Evolutionary conservation across 2,888 invertebrate species (phyloP), one percentile per base, ranked within the genome.

Genomic region (Kuschelorhynchus macadamiae): DNA sequence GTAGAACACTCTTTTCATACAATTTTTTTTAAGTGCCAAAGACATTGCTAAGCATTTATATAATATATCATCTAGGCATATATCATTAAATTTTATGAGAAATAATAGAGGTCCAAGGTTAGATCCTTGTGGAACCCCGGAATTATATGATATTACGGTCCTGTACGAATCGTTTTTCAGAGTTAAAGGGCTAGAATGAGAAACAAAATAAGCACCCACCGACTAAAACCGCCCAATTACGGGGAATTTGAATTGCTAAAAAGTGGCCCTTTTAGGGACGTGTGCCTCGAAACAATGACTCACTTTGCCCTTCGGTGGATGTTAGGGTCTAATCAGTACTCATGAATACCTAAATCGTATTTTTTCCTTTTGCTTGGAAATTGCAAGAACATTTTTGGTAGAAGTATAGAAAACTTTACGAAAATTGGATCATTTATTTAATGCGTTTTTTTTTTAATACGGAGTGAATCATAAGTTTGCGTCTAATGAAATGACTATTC

Each of bases 261-360:
- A 46, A 62, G 53, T 33, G 62, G 52, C 47, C 57, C 47, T 47
- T 59, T 59, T 46, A 32, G 57, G 16, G 57, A 36, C 44, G 57
- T 59, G 47, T 59, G 57, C 47, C 57, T 47, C 42, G 42, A 56
- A 55, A 63, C 63, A 63, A 63, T 63, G 63, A 63, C 46, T 63
- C 63, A 63, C 55, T 63, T 47, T 39, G 44, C 33, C 47, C 59
- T 36, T 59, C 36, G 33, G 21, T 33, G 30, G 39, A 42, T 33
- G 16, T 47, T 46, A 59, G 47, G 46, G 59, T 17, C 59, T 49
- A 47, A 59, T 59, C 59, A 59, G 59, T 20, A 46, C 36, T 59
- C 59, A 59, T 59, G 59, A 59, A 59, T 59, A 59, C 32, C 14
- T 30, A 30, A 47, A 25, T n/a, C 25, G 21, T 12, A 11, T 36